Percentiles rank a stretch among this genome's conserved stretches.
Evolutionary conservation across 2,888 invertebrate species (phyloP).

Genomic region (Xylocampa areola): DNA sequence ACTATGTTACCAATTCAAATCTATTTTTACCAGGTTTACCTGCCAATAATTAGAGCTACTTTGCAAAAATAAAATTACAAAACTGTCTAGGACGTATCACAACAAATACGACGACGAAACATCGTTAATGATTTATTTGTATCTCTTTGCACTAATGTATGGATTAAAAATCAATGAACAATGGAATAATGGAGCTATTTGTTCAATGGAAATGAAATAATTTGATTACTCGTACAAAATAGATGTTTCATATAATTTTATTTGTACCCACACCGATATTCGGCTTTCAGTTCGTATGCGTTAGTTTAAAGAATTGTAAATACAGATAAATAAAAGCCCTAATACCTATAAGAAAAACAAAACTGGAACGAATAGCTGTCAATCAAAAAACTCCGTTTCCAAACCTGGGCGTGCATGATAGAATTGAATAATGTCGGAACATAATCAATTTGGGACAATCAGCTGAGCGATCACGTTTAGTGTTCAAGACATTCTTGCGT

Average conservation of each 20-base stretch:
- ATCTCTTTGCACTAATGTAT: conserved; percentile 31
- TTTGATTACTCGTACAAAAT: conserved; percentile 30
- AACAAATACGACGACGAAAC: conserved; percentile 17
- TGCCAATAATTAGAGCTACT: conserved; percentile 24
- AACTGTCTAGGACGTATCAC: conserved; percentile 24
- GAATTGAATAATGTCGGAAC: conserved; percentile 58
- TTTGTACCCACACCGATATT: conserved; percentile 16
- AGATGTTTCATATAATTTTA: conserved; percentile 25
- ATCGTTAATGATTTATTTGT: conserved; percentile 34
- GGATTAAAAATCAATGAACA: conserved; percentile 39
- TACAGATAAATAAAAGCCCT: conserved; percentile 12
- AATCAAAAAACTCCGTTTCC: conserved; percentile 37
- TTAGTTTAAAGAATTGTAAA: neutral
- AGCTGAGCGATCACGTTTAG: conserved; percentile 61
- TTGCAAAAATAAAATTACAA: conserved; percentile 41
- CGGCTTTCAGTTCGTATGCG: neutral
- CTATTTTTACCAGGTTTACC: conserved; percentile 64
- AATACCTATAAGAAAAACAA: conserved; percentile 13
- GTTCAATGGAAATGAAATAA: conserved; percentile 32
- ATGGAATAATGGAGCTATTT: conserved; percentile 32
- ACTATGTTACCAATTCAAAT: conserved; percentile 72
- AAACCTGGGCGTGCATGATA: conserved; percentile 52
- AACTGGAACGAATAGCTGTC: conserved; percentile 12
- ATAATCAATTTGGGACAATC: conserved; percentile 75
- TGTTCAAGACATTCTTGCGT: conserved; percentile 75